Conservation (phyloP, 2,888 invertebrate genomes). For the Pasiphila rectangulata region DNA sequence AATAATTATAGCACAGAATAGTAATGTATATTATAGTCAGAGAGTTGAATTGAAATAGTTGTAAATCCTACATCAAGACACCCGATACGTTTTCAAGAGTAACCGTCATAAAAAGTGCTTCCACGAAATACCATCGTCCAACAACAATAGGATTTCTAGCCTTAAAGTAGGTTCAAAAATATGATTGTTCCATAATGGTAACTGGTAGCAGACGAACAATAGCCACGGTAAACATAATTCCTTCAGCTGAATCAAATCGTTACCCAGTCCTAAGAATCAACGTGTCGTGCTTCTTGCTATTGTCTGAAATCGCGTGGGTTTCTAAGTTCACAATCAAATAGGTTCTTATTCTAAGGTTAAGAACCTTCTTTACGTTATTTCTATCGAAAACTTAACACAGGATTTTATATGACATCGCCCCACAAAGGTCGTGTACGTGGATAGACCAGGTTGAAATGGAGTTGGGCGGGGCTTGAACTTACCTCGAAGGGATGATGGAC, state of each 20-base stretch:
- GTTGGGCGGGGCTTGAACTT: too few relatives aligned
- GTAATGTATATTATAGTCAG: too few relatives aligned
- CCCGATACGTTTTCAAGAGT: background rate
- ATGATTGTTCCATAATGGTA: conserved; percentile 57
- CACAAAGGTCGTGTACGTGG: too few relatives aligned
- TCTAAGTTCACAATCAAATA: conserved; percentile 14
- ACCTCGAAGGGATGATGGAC: too few relatives aligned
- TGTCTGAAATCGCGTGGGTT: conserved; percentile 28
- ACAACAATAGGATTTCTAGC: conserved; percentile 54
- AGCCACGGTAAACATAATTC: conserved; percentile 47
- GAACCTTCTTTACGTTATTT: background rate
- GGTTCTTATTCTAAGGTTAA: too few relatives aligned
- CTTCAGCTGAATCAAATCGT: conserved; percentile 51
- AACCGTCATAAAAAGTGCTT: conserved; percentile 36
- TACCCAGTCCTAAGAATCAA: conserved; percentile 53
- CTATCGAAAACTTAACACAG: background rate
- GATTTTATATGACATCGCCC: too few relatives aligned
- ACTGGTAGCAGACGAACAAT: conserved; percentile 48
- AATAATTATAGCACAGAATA: too few relatives aligned
- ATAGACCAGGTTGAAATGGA: too few relatives aligned
- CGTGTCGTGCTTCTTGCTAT: conserved; percentile 50
- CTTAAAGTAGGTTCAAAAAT: conserved; percentile 50
- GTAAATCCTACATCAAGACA: too few relatives aligned
- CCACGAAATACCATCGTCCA: conserved; percentile 39
- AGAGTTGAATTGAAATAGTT: too few relatives aligned